Evolutionary conservation across 2,113 vertebrate species (phyloP), one percentile per base, ranked within the genome.

Genomic region (Myrmophylax atrothorax): DNA sequence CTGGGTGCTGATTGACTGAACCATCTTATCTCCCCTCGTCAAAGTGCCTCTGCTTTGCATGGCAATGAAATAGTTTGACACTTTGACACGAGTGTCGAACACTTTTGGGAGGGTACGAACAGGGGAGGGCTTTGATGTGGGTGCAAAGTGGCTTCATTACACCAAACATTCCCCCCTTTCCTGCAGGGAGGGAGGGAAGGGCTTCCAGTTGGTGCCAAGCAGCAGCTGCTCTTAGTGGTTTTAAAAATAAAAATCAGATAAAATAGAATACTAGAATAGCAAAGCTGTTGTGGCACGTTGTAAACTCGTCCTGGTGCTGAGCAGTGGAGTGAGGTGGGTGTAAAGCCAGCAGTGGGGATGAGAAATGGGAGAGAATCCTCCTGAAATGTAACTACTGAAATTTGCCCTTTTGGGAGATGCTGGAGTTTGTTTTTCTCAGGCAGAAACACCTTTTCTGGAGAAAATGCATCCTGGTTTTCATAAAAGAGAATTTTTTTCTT

Each of bases 21-120:
- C 78, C 87, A 88, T 92, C 95, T 97, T 78, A 89, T 94, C 91
- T 94, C 73, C 68, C 88, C 77, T 89, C 81, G 93, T 94, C 93
- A 80, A 95, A 96, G 92, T 69, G 90, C 90, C 93, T 94, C 76
- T 1, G 56, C 83, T 84, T 78, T 55, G n/a, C 26, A 68, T 83
- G 58, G 92, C 94, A 92, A 94, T 97, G 91, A 95, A 95, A 84
- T 89, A 93, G 95, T 96, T 93, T 92, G 95, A 91, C 95, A 75
- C 94, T 91, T 96, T 94, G 95, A 94, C 96, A 94, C 9, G 8
- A 37, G 80, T 84, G 96, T 94, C 95, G 87, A 94, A 92, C 89
- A 78, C 80, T 95, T 85, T 28, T 53, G 68, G 0, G 0, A 18
- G 1, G 50, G 81, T 38, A 73, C 80, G 59, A 78, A 84, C 83